phyloP scores from a whole-genome alignment of 1,140 invertebrate species.

The Octopus sinensis region DNA sequence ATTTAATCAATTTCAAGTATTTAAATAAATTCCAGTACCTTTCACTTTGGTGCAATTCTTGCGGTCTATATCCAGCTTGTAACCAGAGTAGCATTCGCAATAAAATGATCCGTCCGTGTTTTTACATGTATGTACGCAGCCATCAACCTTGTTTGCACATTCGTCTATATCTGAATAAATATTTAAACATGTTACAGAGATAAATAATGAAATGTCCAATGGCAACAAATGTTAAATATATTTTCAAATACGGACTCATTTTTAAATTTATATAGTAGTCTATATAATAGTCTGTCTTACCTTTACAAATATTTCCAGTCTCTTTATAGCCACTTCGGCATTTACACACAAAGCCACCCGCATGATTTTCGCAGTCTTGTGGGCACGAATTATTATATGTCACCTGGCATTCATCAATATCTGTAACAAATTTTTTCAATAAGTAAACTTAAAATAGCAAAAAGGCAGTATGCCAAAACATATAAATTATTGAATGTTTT shows the following conservation, averaged over 20 bases:
- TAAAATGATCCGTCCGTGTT: not conserved
- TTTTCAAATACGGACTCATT: no score
- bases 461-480: no score
- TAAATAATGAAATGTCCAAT: no score
- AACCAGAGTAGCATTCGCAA: not conserved
- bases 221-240: no score
- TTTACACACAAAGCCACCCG: not conserved
- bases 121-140: conserved; percentile 4
- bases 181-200: not conserved
- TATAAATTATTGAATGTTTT: no score
- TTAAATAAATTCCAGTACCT: no score
- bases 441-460: no score
- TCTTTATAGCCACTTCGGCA: not conserved
- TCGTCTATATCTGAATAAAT: not conserved
- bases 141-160: not conserved
- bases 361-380: not conserved
- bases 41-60: not conserved
- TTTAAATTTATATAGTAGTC: no score
- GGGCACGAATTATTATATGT: not conserved
- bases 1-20: no score
- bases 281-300: not conserved
- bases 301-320: not conserved
- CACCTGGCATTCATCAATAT: not conserved
- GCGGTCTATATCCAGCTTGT: not conserved
- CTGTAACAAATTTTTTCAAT: not conserved